phyloP scores from a whole-genome alignment of 1,140 invertebrate genomes.

The Psilanteris sp. region DNA sequence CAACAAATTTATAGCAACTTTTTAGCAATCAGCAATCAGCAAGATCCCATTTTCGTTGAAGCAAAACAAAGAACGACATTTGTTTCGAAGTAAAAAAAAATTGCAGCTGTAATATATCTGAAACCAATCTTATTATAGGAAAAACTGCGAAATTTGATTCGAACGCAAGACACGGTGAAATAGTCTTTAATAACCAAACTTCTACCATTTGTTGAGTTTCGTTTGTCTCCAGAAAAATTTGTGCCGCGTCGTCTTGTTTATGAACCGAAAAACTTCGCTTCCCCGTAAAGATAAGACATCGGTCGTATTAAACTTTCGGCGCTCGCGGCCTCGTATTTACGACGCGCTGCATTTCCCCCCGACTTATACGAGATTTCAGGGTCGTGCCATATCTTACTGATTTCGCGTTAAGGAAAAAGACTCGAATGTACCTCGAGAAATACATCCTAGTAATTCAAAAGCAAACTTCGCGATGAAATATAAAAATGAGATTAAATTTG shows the following conservation, averaged over 20 bases:
- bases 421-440: too few relatives aligned
- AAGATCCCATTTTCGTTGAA: too few relatives aligned
- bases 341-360: conserved; percentile 7
- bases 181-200: conserved; percentile 74
- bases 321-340: conserved; percentile 31
- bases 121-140: too few relatives aligned
- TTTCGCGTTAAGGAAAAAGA: conserved; percentile 5
- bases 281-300: conserved; percentile 34
- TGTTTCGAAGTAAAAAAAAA: too few relatives aligned
- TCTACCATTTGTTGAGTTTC: conserved; percentile 67
- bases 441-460: too few relatives aligned
- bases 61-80: too few relatives aligned
- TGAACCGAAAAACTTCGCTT: conserved; percentile 46
- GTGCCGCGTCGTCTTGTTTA: conserved; percentile 56
- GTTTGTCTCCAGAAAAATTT: conserved; percentile 56
- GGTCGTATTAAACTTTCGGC: conserved; percentile 48
- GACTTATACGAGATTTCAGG: conserved; percentile 26
- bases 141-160: neutral
- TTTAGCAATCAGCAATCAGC: too few relatives aligned
- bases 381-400: conserved; percentile 4
- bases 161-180: conserved; percentile 6
- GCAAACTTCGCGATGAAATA: too few relatives aligned
- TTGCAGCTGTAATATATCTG: too few relatives aligned
- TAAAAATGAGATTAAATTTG: too few relatives aligned
- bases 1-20: too few relatives aligned